Evolutionary conservation across 2,888 invertebrate genomes (phyloP).

Genomic region (Netelia fuscicornis): DNA sequence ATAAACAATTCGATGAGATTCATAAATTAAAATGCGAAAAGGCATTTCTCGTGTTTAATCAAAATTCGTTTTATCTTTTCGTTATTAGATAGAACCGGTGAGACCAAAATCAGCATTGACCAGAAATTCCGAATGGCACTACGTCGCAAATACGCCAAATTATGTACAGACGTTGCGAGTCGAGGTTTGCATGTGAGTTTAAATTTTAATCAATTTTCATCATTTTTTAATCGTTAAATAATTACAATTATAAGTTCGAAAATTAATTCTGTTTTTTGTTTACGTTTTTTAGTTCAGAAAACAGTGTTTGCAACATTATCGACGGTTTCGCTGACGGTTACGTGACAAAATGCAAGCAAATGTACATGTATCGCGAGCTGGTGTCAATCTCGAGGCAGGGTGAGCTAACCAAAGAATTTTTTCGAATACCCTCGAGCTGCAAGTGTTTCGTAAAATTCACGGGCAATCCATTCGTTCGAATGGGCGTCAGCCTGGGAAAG

Average conservation of each 20-base stretch:
- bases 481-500: conserved; percentile 58
- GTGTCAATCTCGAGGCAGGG: conserved; percentile 86
- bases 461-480: conserved; percentile 70
- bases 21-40: background rate
- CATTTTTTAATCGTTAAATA: no score
- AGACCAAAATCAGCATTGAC: conserved; percentile 88
- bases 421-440: conserved; percentile 91
- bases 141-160: conserved; percentile 88
- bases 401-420: conserved; percentile 85
- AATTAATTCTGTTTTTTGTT: background rate
- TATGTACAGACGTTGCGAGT: conserved; percentile 90
- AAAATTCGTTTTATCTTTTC: background rate
- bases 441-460: conserved; percentile 86
- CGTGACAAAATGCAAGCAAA: conserved; percentile 86
- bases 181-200: conserved; percentile 89
- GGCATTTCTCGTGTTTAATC: background rate
- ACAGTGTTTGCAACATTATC: conserved; percentile 80
- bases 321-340: conserved; percentile 84
- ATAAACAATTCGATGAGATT: background rate
- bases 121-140: conserved; percentile 87
- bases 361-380: conserved; percentile 86
- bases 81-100: conserved; percentile 84
- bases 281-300: conserved; percentile 75
- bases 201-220: background rate
- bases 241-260: background rate